Evolutionary conservation across 2,888 invertebrate species (phyloP).

Genomic region (Megamerina dolium): DNA sequence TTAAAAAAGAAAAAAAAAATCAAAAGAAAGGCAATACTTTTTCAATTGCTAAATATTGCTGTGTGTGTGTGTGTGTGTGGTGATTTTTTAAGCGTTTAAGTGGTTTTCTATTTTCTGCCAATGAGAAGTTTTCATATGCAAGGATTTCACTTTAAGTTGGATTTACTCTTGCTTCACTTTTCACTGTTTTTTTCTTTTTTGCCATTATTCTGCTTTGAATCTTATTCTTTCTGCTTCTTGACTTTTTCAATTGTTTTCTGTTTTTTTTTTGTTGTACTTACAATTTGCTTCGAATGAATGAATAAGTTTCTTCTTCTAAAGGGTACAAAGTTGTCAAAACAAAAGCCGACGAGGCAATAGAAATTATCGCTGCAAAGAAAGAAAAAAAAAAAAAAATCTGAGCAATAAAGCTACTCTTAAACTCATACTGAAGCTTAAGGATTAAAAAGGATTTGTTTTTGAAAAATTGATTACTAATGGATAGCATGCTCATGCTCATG

Average conservation of each 20-base stretch:
- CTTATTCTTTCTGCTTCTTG: too few relatives aligned
- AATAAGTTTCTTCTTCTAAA: too few relatives aligned
- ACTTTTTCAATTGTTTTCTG: too few relatives aligned
- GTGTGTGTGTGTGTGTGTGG: background rate
- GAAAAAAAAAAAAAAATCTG: slow-evolving; percentile 9
- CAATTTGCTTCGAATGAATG: background rate
- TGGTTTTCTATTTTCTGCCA: background rate
- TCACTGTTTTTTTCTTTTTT: too few relatives aligned
- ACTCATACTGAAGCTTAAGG: slow-evolving; percentile 8
- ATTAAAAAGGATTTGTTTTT: slow-evolving; percentile 8
- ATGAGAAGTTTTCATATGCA: background rate
- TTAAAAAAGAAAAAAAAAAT: too few relatives aligned
- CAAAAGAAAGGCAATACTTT: too few relatives aligned
- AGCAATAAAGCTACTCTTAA: slow-evolving; percentile 7
- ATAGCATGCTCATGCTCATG: background rate
- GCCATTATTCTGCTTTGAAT: too few relatives aligned
- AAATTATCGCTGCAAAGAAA: background rate
- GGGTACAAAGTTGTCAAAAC: too few relatives aligned
- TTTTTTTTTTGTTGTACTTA: background rate
- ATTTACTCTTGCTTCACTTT: background rate
- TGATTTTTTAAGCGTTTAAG: background rate
- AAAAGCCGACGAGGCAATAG: too few relatives aligned
- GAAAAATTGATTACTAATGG: slow-evolving; percentile 10
- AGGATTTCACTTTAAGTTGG: background rate
- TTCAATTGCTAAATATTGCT: background rate